phyloP scores from a whole-genome alignment of 2,797 vertebrate genomes.

The Natrix natrix region DNA sequence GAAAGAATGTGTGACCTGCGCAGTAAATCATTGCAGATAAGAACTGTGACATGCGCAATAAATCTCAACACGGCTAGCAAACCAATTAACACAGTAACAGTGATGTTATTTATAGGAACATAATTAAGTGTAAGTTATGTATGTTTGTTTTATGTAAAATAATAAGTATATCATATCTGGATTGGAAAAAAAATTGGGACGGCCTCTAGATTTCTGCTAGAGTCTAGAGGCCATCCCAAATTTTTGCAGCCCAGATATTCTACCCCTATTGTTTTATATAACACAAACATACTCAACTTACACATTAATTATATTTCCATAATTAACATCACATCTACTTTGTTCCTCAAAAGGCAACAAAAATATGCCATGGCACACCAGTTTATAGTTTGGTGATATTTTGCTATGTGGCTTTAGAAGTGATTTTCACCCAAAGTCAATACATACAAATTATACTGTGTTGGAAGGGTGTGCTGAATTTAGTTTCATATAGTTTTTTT shows the following conservation, averaged over 20 bases:
- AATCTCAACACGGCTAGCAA: no score
- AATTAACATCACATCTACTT: background rate
- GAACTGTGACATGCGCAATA: no score
- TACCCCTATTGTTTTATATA: background rate
- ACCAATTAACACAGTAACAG: no score
- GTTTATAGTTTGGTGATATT: background rate
- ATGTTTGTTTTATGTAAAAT: background rate
- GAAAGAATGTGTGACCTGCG: no score
- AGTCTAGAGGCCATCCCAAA: background rate
- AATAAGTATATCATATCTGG: background rate
- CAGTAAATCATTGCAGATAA: no score
- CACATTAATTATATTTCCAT: background rate
- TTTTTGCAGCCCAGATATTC: background rate
- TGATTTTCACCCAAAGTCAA: background rate
- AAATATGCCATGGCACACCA: background rate
- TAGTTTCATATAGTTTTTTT: background rate
- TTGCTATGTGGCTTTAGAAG: background rate
- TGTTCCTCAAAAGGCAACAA: slow-evolving; percentile 11
- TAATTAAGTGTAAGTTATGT: background rate
- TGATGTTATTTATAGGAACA: background rate
- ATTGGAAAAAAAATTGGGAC: background rate
- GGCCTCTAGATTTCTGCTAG: background rate
- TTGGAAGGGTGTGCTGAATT: background rate
- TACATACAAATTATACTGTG: background rate
- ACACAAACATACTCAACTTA: background rate